phyloP scores from a whole-genome alignment of 2,113 vertebrate species.

The Oryzias melastigma region DNA sequence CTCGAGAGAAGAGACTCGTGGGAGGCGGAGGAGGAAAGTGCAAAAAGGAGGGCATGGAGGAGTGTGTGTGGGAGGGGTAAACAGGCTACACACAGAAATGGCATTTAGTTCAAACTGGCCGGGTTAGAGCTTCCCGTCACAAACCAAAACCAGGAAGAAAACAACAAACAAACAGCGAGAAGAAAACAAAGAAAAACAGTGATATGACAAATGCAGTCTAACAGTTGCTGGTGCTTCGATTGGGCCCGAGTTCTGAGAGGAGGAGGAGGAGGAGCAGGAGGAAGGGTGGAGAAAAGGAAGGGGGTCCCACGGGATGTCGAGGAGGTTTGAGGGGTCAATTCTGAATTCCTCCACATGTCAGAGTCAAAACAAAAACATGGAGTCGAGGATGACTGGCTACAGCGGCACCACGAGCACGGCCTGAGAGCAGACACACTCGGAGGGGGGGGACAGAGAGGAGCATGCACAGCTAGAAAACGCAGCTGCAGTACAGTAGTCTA shows the following conservation, averaged over 20 bases:
- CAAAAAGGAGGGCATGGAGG: conserved; percentile 67
- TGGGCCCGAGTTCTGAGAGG: conserved; percentile 46
- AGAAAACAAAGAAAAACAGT: conserved; percentile 75
- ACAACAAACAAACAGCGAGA: conserved; percentile 59
- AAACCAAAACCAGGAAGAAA: conserved; percentile 61
- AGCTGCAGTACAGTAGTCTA: conserved; percentile 56
- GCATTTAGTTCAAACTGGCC: conserved; percentile 80
- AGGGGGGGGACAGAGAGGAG: conserved; percentile 37
- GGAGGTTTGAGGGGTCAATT: conserved; percentile 42
- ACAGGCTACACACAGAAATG: conserved; percentile 84
- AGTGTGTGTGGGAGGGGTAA: conserved; percentile 61
- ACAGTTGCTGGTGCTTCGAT: conserved; percentile 80
- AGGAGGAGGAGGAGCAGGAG: conserved; percentile 4
- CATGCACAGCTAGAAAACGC: conserved; percentile 60
- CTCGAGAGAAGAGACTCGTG: conserved; percentile 77
- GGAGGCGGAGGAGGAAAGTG: conserved; percentile 67
- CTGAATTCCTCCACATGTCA: conserved; percentile 66
- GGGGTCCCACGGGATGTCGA: conserved; percentile 38
- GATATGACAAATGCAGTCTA: conserved; percentile 82
- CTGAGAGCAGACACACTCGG: conserved; percentile 51
- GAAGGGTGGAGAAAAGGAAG: conserved; percentile 5
- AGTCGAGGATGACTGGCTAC: conserved; percentile 37
- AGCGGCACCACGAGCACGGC: conserved; percentile 55
- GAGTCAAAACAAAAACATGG: conserved; percentile 27
- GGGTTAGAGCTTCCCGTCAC: conserved; percentile 78